These are phyloP conservation scores for Gymnothorax reevesii DNA, from an alignment of 2,797 vertebrate species.

Conservation along the genomic window DNA sequence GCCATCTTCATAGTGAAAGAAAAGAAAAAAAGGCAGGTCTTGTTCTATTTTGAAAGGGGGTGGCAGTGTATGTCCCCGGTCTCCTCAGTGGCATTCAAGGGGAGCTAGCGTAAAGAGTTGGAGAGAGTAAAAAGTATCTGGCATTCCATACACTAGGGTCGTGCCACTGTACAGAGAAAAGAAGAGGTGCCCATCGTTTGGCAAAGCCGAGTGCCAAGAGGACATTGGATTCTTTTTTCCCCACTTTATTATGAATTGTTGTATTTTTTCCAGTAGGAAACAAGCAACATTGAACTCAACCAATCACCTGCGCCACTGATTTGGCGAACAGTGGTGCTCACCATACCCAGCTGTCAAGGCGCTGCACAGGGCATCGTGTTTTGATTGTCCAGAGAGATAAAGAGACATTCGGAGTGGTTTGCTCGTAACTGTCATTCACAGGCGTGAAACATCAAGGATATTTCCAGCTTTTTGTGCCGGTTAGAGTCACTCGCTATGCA, in stretches of 20 bases:
- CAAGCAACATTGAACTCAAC: conserved; percentile 25
- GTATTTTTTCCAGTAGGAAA: conserved; percentile 33
- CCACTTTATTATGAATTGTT: conserved; percentile 44
- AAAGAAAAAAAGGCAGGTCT: conserved; percentile 61
- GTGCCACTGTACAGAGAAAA: conserved; percentile 74
- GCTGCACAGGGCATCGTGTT: conserved; percentile 41
- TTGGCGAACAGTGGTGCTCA: conserved; percentile 45
- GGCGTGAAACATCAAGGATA: conserved; percentile 52
- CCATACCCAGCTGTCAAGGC: conserved; percentile 48
- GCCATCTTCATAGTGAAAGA: conserved; percentile 88
- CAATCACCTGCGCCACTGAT: conserved; percentile 37
- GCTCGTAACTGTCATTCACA: conserved; percentile 50
- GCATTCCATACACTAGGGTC: conserved; percentile 72
- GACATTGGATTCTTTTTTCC: conserved; percentile 67
- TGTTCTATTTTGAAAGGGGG: conserved; percentile 57
- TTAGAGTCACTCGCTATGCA: conserved; percentile 45
- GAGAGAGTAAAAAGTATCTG: conserved; percentile 63
- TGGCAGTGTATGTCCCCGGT: conserved; percentile 66
- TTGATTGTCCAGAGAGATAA: conserved; percentile 42
- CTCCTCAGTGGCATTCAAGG: conserved; percentile 76
- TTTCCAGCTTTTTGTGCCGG: conserved; percentile 43
- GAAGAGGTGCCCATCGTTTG: conserved; percentile 67
- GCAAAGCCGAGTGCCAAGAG: conserved; percentile 63
- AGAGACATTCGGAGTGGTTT: conserved; percentile 47
- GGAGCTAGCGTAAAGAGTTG: conserved; percentile 80